These are phyloP conservation scores for Eleginops maclovinus DNA, from an alignment of 2,113 vertebrate species.

Conservation along the genomic window DNA sequence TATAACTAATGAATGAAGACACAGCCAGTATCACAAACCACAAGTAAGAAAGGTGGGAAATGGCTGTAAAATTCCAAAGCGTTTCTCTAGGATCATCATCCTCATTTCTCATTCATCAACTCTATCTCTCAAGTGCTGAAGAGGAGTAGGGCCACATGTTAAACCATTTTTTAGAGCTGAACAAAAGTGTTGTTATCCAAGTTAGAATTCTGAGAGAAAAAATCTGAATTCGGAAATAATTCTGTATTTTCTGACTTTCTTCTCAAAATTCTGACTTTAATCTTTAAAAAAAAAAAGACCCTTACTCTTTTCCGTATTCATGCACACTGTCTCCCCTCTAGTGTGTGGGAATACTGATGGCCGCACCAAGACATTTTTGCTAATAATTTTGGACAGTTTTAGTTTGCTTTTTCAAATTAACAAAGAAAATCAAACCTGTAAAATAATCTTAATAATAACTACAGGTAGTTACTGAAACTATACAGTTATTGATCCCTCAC, in stretches of 20 bases:
- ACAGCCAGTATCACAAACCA: constrained; percentile 8
- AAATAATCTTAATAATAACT: too few species aligned
- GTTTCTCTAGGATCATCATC: constrained; percentile 11
- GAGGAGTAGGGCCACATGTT: too few species aligned
- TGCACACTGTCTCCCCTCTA: not conserved
- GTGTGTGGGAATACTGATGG: constrained; percentile 5
- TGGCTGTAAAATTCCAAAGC: constrained; percentile 32
- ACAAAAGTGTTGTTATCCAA: too few species aligned
- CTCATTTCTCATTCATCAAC: constrained; percentile 20
- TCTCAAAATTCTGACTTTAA: too few species aligned
- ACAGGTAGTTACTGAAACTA: too few species aligned
- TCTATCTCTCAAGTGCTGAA: not conserved
- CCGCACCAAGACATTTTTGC: not conserved
- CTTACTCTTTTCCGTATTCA: too few species aligned
- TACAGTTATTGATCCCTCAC: too few species aligned
- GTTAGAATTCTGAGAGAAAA: too few species aligned
- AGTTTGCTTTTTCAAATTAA: not conserved
- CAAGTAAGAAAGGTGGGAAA: not conserved
- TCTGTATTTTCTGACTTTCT: too few species aligned
- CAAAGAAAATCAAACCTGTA: not conserved
- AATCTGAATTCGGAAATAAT: too few species aligned
- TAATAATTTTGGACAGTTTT: not conserved
- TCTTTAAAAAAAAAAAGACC: too few species aligned
- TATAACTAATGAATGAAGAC: constrained; percentile 58
- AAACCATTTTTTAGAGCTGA: too few species aligned